Evolutionary conservation across 2,888 invertebrate genomes (phyloP).

Genomic region (Parthenolecanium corni): DNA sequence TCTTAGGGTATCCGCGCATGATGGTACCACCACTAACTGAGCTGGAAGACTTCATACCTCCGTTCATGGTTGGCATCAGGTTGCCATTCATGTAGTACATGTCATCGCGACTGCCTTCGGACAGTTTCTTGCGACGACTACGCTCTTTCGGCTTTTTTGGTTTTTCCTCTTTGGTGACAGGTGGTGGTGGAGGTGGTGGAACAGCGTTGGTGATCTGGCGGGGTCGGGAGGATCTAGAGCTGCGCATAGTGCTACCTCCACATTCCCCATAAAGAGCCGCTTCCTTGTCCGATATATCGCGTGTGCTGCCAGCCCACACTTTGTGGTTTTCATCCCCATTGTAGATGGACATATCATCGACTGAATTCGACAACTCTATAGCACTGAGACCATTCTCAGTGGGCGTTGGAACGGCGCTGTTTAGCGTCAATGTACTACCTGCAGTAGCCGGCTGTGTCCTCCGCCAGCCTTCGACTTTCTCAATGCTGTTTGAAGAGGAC

Average conservation of each 20-base stretch:
- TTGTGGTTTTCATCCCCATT: constrained; percentile 91
- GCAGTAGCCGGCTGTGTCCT: constrained; percentile 36
- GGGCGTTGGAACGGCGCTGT: constrained; percentile 39
- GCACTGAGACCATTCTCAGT: constrained; percentile 41
- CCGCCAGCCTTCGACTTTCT: constrained; percentile 48
- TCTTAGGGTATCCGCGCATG: constrained; percentile 31
- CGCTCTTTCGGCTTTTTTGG: constrained; percentile 40
- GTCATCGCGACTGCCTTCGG: constrained; percentile 48
- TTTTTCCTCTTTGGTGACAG: constrained; percentile 43
- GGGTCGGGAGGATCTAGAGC: constrained; percentile 50
- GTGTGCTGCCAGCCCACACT: constrained; percentile 69
- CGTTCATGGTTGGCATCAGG: constrained; percentile 31
- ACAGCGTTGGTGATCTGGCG: constrained; percentile 64
- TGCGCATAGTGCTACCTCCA: constrained; percentile 47
- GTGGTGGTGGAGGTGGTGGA: constrained; percentile 58
- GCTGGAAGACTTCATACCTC: constrained; percentile 33
- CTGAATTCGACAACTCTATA: constrained; percentile 37
- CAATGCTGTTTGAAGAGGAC: constrained; percentile 37
- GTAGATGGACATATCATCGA: constrained; percentile 70
- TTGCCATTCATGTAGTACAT: constrained; percentile 44
- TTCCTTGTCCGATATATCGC: constrained; percentile 46
- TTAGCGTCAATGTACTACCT: constrained; percentile 50
- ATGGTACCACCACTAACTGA: constrained; percentile 34
- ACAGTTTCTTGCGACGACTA: constrained; percentile 47
- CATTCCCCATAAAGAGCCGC: constrained; percentile 58